Conservation (phyloP, 2,113 vertebrate genomes). For the Crotophaga sulcirostris region DNA sequence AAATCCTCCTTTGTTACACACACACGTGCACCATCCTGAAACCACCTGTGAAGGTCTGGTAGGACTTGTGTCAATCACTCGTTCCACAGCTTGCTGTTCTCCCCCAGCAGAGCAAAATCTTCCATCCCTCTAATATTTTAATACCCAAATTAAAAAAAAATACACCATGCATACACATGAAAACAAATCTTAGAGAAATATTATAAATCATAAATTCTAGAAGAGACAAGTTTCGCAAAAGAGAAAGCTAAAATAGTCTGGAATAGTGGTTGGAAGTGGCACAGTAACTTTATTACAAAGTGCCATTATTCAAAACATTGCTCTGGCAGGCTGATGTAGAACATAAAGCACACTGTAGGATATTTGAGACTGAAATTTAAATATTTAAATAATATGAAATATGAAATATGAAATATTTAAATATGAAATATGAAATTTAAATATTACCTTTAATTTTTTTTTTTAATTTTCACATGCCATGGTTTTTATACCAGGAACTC, state of each 20-base stretch:
- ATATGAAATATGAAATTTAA: too few species aligned
- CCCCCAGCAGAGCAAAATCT: background rate
- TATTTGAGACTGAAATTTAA: background rate
- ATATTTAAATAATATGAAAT: too few species aligned
- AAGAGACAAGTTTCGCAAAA: background rate
- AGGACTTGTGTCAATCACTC: background rate
- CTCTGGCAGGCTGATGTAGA: background rate
- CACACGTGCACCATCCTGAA: background rate
- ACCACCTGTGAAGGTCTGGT: background rate
- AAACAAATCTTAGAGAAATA: background rate
- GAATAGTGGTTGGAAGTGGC: background rate
- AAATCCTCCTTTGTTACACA: background rate
- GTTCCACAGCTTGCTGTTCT: background rate
- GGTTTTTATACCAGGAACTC: background rate
- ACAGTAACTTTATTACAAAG: background rate
- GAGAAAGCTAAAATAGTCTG: background rate
- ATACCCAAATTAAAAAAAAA: background rate
- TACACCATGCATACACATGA: accelerated
- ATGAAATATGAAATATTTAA: too few species aligned
- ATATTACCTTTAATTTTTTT: background rate
- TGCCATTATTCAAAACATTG: background rate
- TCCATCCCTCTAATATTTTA: background rate
- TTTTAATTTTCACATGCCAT: too few species aligned
- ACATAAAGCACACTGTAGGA: background rate
- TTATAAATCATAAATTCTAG: background rate